Evolutionary conservation across 2,888 invertebrate species (phyloP).

Genomic region (Loripinus fragilis): DNA sequence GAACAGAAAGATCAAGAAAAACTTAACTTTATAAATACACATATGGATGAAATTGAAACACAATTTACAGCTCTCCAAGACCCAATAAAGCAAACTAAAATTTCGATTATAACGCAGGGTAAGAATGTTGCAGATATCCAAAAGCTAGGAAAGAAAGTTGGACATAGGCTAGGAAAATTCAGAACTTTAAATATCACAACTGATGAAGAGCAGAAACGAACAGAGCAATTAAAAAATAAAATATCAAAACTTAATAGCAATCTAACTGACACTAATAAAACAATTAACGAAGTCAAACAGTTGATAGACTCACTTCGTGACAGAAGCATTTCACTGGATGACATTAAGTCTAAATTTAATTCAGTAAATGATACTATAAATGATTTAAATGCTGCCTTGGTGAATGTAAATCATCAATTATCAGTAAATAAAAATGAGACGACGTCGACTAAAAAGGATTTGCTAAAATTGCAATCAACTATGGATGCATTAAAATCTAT

Average conservation of each 20-base stretch:
- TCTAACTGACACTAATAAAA: slow-evolving; percentile 27
- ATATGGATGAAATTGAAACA: not conserved
- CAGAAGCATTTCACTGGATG: slow-evolving; percentile 31
- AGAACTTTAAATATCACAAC: slow-evolving; percentile 49
- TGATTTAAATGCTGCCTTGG: slow-evolving; percentile 15
- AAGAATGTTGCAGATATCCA: slow-evolving; percentile 40
- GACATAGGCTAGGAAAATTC: slow-evolving; percentile 39
- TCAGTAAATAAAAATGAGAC: not conserved
- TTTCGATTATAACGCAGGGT: slow-evolving; percentile 30
- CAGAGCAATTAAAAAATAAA: slow-evolving; percentile 23
- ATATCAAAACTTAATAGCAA: slow-evolving; percentile 12
- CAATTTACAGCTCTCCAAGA: slow-evolving; percentile 12
- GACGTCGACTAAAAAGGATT: not conserved
- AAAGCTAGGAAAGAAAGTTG: slow-evolving; percentile 25
- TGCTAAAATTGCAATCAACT: not conserved
- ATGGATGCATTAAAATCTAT: not conserved
- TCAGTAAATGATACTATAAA: slow-evolving; percentile 34
- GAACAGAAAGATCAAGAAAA: slow-evolving; percentile 21
- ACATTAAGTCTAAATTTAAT: slow-evolving; percentile 23
- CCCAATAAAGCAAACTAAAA: slow-evolving; percentile 32
- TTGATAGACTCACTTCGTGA: slow-evolving; percentile 36
- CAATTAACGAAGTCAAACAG: slow-evolving; percentile 24
- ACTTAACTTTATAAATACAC: not conserved
- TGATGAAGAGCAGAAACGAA: slow-evolving; percentile 29
- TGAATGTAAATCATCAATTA: slow-evolving; percentile 23